A percentile compares a stretch with the other conserved stretches of the same genome.
phyloP scores from a whole-genome alignment of 2,888 invertebrate species.

The Cyrtodaria siliqua region DNA sequence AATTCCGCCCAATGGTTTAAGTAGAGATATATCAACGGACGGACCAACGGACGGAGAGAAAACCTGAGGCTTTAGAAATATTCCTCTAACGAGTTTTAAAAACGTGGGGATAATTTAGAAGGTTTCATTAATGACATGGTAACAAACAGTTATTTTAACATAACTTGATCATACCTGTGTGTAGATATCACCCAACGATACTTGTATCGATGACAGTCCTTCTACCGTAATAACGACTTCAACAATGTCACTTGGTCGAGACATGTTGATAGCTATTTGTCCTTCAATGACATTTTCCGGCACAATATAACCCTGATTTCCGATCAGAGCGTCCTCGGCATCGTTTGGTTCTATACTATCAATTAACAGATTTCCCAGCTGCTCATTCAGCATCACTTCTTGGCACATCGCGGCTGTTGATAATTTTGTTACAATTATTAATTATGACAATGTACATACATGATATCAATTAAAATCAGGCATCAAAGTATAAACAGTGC shows the following conservation, averaged over 20 bases:
- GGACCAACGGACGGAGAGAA: too few species aligned
- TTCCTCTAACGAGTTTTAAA: too few species aligned
- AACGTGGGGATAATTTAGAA: too few species aligned
- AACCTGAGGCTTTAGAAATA: too few species aligned
- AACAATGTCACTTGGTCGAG: constrained; percentile 16
- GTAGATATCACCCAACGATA: constrained; percentile 6
- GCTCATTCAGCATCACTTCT: constrained; percentile 17
- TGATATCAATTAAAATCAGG: too few species aligned
- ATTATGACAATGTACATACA: too few species aligned
- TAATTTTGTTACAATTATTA: too few species aligned
- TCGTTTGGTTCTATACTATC: constrained; percentile 1
- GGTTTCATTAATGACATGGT: too few species aligned
- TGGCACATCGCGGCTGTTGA: constrained; percentile 7
- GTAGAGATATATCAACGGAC: too few species aligned
- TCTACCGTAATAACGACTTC: constrained; percentile 17
- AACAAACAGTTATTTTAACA: too few species aligned
- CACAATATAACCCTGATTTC: neutral
- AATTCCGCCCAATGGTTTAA: too few species aligned
- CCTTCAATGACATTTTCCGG: neutral
- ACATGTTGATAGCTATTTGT: constrained; percentile 9
- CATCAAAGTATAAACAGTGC: too few species aligned
- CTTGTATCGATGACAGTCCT: constrained; percentile 6
- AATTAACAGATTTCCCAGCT: constrained; percentile 17
- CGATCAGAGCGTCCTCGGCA: neutral
- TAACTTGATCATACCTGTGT: constrained; percentile 8